Evolutionary conservation across 2,797 vertebrate species (phyloP), one percentile per base, ranked within the genome.

Genomic region (Hydrocynus forskahlii): DNA sequence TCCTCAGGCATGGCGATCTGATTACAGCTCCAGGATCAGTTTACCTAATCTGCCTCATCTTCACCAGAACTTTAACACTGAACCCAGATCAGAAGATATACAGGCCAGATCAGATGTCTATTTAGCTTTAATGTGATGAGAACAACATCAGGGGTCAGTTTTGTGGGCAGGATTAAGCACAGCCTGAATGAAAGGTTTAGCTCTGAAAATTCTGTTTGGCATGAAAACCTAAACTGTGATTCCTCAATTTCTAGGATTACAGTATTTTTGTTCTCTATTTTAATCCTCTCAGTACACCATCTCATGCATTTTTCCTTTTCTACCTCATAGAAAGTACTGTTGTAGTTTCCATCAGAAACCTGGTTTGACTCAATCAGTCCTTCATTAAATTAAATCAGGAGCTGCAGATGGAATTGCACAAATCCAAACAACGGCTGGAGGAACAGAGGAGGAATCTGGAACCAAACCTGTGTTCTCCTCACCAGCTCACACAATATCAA

Each of bases 31-130:
- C 72, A 17, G 1, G 25, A 48, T 62, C 73, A 52, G 23, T 59
- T 69, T 75, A 48, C 60, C 70, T 73, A 57, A 73, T 73, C 70
- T 73, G 52, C 70, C 70, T 57, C 70, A 57, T 73, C 70, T 21
- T n/a, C 52, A 73, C 52, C 70, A 73, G 25, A 73, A 29, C 71
- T 52, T 73, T 66, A 74, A 66, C 29, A 40, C 60, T 74, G 35
- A 66, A 45, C 69, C 62, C 50, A 64, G 62, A 74, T 79, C 69
- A 66, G 69, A 7, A 19, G 55, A 75, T 75, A 62, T 25, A 43
- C 72, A 62, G 14, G 9, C n/a, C 21, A 25, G 72, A 45, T 75
- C 72, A 10, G 7, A 25, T 75, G 55, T 45, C 72, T 23, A 16
- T 60, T 45, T 43, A 45, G 72, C 38, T 59, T 23, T 45, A 23